Conservation (phyloP, 2,888 invertebrate species). For the Drosophila neoperkinsi region DNA sequence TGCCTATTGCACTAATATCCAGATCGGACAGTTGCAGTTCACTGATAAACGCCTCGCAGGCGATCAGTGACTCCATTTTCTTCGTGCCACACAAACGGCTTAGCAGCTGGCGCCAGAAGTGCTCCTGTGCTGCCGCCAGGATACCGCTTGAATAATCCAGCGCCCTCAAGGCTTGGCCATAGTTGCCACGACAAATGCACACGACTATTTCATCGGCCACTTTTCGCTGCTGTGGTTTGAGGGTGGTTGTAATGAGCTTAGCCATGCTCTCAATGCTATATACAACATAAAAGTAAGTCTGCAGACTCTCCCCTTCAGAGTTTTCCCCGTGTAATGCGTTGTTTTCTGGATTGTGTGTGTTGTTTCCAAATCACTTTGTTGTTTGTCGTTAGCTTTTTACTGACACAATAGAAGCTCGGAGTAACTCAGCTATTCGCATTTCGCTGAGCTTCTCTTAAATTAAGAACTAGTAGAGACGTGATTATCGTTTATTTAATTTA, state of each 20-base stretch:
- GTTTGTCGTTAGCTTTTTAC: conserved; percentile 2
- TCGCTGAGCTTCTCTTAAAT: neutral
- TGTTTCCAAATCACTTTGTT: neutral
- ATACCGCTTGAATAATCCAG: conserved; percentile 8
- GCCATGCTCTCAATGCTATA: neutral
- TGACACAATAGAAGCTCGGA: neutral
- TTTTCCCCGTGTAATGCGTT: neutral
- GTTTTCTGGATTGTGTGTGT: neutral
- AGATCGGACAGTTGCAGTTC: conserved; percentile 27
- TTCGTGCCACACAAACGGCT: conserved; percentile 11
- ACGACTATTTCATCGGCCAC: conserved; percentile 34
- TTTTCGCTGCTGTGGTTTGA: conserved; percentile 35
- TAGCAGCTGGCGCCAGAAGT: conserved; percentile 9
- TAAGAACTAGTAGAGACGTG: neutral
- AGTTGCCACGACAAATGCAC: conserved; percentile 41
- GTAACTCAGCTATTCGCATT: neutral
- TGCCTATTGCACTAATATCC: conserved; percentile 13
- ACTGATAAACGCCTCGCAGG: conserved; percentile 17
- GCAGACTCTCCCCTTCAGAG: neutral
- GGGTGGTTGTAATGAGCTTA: neutral
- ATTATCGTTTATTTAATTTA: neutral
- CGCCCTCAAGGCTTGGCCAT: conserved; percentile 24
- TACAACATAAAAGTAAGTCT: neutral
- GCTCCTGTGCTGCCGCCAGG: conserved; percentile 35
- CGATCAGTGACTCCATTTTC: conserved; percentile 28